Evolutionary conservation across 2,888 invertebrate species (phyloP).

Genomic region (Aplocera efformata): DNA sequence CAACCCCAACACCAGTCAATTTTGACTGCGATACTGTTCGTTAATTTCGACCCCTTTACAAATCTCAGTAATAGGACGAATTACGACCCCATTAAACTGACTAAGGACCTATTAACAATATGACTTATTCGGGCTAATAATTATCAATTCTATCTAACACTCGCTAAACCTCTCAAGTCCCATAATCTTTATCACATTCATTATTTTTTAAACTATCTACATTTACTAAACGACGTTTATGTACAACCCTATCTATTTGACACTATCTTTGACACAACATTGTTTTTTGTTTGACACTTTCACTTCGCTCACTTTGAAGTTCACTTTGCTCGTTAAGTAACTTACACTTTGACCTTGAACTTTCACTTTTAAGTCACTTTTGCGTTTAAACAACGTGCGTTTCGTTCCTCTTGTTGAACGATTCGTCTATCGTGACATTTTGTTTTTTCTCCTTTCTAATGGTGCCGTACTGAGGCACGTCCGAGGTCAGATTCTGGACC

Average conservation of each 20-base stretch:
- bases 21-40: neutral
- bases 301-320: constrained; percentile 6
- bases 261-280: constrained; percentile 23
- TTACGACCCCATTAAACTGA: constrained; percentile 6
- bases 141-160: constrained; percentile 42
- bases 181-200: constrained; percentile 62
- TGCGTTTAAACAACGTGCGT: constrained; percentile 61
- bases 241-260: constrained; percentile 45
- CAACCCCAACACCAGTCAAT: neutral
- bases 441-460: constrained; percentile 76
- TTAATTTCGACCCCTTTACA: neutral
- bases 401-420: constrained; percentile 67
- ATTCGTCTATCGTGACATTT: constrained; percentile 74
- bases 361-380: constrained; percentile 24
- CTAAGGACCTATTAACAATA: constrained; percentile 21
- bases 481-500: constrained; percentile 76
- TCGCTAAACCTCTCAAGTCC: constrained; percentile 40
- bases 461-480: constrained; percentile 77
- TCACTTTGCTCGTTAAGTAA: neutral
- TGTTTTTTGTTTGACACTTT: constrained; percentile 22
- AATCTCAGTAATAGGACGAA: neutral
- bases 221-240: constrained; percentile 60
- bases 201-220: constrained; percentile 70
- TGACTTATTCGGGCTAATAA: constrained; percentile 29
- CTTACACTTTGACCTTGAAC: neutral